phyloP scores from a whole-genome alignment of 2,113 vertebrate genomes.

The Centropristis striata region DNA sequence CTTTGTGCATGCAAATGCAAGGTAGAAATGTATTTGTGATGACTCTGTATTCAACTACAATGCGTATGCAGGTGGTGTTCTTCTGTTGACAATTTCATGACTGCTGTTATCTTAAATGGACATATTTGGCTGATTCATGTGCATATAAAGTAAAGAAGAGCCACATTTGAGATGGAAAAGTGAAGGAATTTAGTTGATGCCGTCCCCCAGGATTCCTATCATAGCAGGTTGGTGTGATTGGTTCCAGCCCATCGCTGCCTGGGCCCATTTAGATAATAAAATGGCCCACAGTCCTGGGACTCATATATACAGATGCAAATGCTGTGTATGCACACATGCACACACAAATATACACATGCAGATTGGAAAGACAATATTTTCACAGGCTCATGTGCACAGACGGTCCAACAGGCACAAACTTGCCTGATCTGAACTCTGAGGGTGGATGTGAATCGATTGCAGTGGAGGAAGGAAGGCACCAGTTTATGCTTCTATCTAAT shows the following conservation, averaged over 20 bases:
- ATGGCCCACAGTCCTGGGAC: conserved; percentile 69
- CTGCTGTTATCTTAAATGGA: conserved; percentile 50
- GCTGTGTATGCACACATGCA: conserved; percentile 44
- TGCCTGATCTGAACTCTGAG: conserved; percentile 28
- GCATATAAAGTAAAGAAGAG: conserved; percentile 71
- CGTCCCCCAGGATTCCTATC: conserved; percentile 80
- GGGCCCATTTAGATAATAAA: conserved; percentile 86
- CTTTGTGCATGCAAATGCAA: conserved; percentile 10
- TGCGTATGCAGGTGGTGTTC: conserved; percentile 36
- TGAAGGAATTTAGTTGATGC: conserved; percentile 65
- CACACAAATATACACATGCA: conserved; percentile 56
- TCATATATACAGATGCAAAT: conserved; percentile 76
- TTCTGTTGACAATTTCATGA: conserved; percentile 62
- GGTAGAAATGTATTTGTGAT: neutral
- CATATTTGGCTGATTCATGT: conserved; percentile 75
- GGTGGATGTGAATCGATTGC: conserved; percentile 20
- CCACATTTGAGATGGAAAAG: conserved; percentile 69
- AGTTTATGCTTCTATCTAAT: conserved; percentile 7
- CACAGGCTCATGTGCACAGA: conserved; percentile 34
- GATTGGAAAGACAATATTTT: conserved; percentile 63
- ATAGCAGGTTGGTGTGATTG: conserved; percentile 80
- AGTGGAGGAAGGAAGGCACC: conserved; percentile 5
- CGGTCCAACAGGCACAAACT: conserved; percentile 32
- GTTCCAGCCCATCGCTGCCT: conserved; percentile 81
- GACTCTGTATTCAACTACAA: conserved; percentile 10